Conservation (phyloP, 23 tunicate species). For the Styela plicata region DNA sequence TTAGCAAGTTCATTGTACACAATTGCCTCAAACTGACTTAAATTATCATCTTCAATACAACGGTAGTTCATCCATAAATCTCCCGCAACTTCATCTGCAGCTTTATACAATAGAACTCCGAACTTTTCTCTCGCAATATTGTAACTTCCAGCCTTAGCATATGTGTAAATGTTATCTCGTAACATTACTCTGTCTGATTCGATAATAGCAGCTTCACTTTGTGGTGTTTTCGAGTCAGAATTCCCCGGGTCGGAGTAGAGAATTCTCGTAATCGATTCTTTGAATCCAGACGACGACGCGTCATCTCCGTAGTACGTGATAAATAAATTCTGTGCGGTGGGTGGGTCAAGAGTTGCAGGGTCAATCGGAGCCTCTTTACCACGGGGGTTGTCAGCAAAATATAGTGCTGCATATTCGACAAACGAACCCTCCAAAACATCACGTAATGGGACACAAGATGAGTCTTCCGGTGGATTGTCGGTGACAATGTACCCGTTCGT, state of each 20-base stretch:
- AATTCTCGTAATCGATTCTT: constrained; percentile 22
- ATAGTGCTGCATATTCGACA: constrained; percentile 28
- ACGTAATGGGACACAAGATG: constrained; percentile 19
- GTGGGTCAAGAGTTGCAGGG: constrained; percentile 29
- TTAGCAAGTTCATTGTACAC: constrained; percentile 37
- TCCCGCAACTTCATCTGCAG: constrained; percentile 7
- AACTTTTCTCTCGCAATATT: constrained; percentile 41
- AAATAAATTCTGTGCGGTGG: constrained; percentile 35
- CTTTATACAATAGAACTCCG: constrained; percentile 34
- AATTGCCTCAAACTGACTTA: neutral
- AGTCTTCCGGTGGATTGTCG: neutral
- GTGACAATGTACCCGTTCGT: neutral
- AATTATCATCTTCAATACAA: constrained; percentile 15
- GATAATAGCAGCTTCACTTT: neutral
- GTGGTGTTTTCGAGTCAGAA: neutral
- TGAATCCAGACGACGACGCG: constrained; percentile 33
- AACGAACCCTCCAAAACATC: constrained; percentile 10
- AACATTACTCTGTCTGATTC: constrained; percentile 28
- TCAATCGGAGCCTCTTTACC: constrained; percentile 7
- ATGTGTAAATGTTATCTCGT: constrained; percentile 38
- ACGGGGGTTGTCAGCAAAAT: constrained; percentile 63
- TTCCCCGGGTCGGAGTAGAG: constrained; percentile 46
- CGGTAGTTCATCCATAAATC: constrained; percentile 22
- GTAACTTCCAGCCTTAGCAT: constrained; percentile 33
- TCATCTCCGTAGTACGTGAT: constrained; percentile 29